Percentiles rank a stretch among this genome's conserved stretches.
Evolutionary conservation across 1,140 invertebrate genomes (phyloP).

Genomic region (Heterodera schachtii): DNA sequence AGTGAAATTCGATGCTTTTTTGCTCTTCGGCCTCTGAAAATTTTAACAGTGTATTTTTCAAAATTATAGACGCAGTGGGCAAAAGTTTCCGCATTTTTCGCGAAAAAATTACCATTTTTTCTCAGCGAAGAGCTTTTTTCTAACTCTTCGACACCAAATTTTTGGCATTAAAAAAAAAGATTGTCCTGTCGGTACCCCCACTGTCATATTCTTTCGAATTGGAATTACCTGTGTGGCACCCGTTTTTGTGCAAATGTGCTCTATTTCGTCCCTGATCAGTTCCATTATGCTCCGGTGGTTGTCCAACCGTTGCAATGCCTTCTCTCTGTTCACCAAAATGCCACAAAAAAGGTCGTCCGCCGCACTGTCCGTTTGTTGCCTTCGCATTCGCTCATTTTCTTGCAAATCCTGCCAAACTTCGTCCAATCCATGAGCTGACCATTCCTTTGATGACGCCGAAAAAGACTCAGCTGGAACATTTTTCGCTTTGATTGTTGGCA

Average conservation of each 20-base stretch:
- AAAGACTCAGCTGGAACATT: not conserved
- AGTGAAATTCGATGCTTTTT: too few relatives aligned
- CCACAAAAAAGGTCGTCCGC: conserved; percentile 23
- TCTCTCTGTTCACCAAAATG: conserved; percentile 39
- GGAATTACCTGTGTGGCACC: conserved; percentile 33
- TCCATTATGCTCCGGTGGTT: conserved; percentile 31
- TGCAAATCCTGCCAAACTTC: conserved; percentile 45
- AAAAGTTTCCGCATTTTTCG: too few relatives aligned
- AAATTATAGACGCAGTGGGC: too few relatives aligned
- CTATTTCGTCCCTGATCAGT: conserved; percentile 46
- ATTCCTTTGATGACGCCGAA: conserved; percentile 3
- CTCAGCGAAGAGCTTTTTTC: too few relatives aligned
- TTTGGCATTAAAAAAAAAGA: not conserved
- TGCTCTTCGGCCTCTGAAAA: too few relatives aligned
- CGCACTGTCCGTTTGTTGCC: not conserved
- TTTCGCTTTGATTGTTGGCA: conserved; percentile 24
- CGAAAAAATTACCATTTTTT: too few relatives aligned
- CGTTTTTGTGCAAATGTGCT: conserved; percentile 39
- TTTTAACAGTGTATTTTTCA: too few relatives aligned
- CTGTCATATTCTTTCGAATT: conserved; percentile 4
- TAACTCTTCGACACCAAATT: too few relatives aligned
- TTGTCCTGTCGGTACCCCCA: not conserved
- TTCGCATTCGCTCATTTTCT: conserved; percentile 34
- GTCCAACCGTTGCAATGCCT: conserved; percentile 34
- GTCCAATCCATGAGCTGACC: conserved; percentile 25